Evolutionary conservation across 2,797 vertebrate species (phyloP), one percentile per base, ranked within the genome.

Genomic region (Buphagus erythrorhynchus): DNA sequence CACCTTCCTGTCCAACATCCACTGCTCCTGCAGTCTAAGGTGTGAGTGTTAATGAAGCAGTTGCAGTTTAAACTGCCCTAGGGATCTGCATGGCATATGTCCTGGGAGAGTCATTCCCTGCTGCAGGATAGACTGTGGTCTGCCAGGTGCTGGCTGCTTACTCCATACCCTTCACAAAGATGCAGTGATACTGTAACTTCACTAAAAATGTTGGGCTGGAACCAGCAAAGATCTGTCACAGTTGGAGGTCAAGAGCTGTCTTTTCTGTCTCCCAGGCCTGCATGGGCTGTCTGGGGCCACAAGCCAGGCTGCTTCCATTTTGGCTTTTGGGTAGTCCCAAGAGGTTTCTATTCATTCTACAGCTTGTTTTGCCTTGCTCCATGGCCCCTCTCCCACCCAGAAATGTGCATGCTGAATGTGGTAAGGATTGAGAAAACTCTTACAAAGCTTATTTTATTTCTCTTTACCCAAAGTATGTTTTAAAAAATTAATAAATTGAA

Each of bases 51-150:
- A 57, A 33, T 0, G 1, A 72, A 57, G 38, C 19, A 74, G 46
- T 0, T 10, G 29, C 2, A 5, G 16, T 10, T 73, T 14, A 57
- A 84, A 24, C 16, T 33, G 33, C 20, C 4, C 54, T 2, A 10
- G 13, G 22, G 45, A 33, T 24, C 35, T 65, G 42, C 43, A 35
- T 0, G 3, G 26, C 1, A 0, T 5, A 2, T 22, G 10, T 40
- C n/a, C 21, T 14, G 10, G 17, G 24, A 72, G 13, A 40, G 21
- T 7, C 43, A 63, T 14, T 26, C 43, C 61, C 57, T 36, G 48
- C 36, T 59, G 69, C 51, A 46, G 55, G 65, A 76, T 13, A 83
- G 26, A 17, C 1, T 16, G 33, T 29, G 35, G 17, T 29, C 63
- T 69, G 63, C 15, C 67, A 61, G 38, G 49, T 4, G 6, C 61